Evolutionary conservation across 2,797 vertebrate species (phyloP), one percentile per base, ranked within the genome.

Genomic region (Gambelia wislizenii): DNA sequence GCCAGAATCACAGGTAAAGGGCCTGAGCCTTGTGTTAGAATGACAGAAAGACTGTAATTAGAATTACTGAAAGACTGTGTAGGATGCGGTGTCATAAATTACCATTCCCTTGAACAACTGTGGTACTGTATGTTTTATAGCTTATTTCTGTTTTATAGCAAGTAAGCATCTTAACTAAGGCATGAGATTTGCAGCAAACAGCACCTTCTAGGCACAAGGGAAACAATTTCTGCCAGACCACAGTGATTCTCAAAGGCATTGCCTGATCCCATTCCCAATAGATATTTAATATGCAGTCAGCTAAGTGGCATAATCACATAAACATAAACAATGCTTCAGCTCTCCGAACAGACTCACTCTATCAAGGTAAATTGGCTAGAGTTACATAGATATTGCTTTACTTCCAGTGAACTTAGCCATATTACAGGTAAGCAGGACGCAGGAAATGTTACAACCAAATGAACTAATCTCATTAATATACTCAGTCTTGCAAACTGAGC

Each of bases 391-490:
- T n/a, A 27, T 27, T 25, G 22, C 20, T 75, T 74, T 61, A 82
- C 61, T 82, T 83, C 42, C 27, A 30, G 25, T 22, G n/a, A 64
- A 30, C 25, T 61, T 75, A 76, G 74, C n/a, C 16, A 83, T 52
- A 59, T 67, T 75, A 2, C 42, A 33, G 33, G 1, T 89, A 81
- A 59, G 36, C 67, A 14, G 3, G 16, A 49, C 84, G 49, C 30
- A 90, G 75, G 52, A 86, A 87, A 76, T 2, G 83, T 18, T 79
- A 64, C 80, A 44, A 30, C 70, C n/a, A 78, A 91, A 70, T 86
- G 84, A 72, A 80, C 7, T 54, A 59, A 13, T 49, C 44, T 75
- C 36, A 42, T 59, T 75, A 75, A 59, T 30, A 54, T 39, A 56
- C 42, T 75, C 52, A 59, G 14, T 44, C 76, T 67, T 67, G 44